These are phyloP conservation scores for Todus mexicanus DNA, from an alignment of 2,797 vertebrate species.

Conservation along the genomic window DNA sequence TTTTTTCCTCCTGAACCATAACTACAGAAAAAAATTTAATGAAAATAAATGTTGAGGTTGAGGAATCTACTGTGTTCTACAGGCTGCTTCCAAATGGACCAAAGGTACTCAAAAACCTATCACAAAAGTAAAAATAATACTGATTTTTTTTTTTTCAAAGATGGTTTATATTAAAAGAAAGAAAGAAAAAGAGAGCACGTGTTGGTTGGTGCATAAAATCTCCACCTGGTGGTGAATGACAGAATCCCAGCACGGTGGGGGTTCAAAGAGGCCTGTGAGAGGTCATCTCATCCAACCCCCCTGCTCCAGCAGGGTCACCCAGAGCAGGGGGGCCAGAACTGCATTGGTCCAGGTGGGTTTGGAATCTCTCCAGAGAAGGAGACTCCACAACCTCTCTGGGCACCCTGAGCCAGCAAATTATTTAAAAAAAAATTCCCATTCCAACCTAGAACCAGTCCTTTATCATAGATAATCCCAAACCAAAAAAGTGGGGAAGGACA, in stretches of 20 bases:
- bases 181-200: neutral
- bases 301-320: neutral
- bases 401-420: neutral
- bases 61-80: neutral
- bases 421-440: neutral
- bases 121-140: neutral
- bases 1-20: neutral
- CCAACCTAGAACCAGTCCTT: neutral
- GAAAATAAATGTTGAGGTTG: neutral
- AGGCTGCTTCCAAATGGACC: neutral
- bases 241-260: neutral
- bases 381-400: neutral
- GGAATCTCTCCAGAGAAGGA: neutral
- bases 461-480: neutral
- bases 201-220: neutral
- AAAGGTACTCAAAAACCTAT: neutral
- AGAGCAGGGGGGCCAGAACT: neutral
- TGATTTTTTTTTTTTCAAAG: neutral
- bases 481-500: neutral
- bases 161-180: neutral
- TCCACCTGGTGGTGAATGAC: constrained; percentile 34
- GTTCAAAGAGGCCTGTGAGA: neutral
- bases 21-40: neutral
- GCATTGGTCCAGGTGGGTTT: neutral
- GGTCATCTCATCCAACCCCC: neutral